These are phyloP conservation scores for Frankliniella fusca DNA, from an alignment of 2,888 invertebrate genomes.

Conservation along the genomic window DNA sequence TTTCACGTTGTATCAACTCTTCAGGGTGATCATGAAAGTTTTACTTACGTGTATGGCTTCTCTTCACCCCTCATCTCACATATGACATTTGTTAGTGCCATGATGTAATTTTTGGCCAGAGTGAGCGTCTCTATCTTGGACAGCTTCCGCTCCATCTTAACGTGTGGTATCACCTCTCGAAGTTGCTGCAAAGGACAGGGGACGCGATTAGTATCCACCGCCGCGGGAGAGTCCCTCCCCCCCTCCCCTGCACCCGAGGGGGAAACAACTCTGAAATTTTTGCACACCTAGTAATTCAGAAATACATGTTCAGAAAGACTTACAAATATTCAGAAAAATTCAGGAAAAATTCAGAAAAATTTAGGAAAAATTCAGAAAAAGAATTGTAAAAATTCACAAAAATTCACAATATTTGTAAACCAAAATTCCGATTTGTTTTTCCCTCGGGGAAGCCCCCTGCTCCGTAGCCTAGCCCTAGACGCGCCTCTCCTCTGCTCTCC, in stretches of 20 bases:
- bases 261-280: too few relatives aligned
- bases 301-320: too few relatives aligned
- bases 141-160: slow-evolving; percentile 75
- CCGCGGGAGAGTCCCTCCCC: neutral
- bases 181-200: slow-evolving; percentile 58
- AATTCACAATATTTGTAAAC: too few relatives aligned
- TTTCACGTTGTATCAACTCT: neutral
- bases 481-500: neutral
- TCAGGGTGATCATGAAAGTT: neutral
- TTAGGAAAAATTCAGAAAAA: too few relatives aligned
- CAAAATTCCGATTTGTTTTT: too few relatives aligned
- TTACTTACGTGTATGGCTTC: slow-evolving; percentile 49
- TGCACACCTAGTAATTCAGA: too few relatives aligned
- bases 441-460: neutral
- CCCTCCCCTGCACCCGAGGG: too few relatives aligned
- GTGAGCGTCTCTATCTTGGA: slow-evolving; percentile 86
- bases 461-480: neutral
- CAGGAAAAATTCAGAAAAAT: too few relatives aligned
- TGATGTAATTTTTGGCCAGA: slow-evolving; percentile 84
- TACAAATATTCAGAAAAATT: too few relatives aligned
- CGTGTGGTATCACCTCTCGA: slow-evolving; percentile 79
- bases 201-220: too few relatives aligned
- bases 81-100: slow-evolving; percentile 81
- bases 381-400: too few relatives aligned
- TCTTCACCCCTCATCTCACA: slow-evolving; percentile 71